Base-by-base conservation (phyloP, 2,888 invertebrate genomes). In the Hoplodrina ambigua region DNA sequence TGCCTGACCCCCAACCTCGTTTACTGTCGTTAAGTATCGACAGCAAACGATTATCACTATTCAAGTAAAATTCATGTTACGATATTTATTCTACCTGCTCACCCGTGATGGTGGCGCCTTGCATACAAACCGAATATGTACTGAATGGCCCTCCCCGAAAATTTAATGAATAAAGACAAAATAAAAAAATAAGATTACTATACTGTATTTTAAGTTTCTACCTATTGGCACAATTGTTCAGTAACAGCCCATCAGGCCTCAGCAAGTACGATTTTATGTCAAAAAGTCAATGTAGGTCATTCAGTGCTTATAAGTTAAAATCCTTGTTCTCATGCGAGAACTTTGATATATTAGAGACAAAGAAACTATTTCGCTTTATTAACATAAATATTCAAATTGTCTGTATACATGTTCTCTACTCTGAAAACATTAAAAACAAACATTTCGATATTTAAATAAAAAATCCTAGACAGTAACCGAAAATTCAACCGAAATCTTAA, bases 61-160 rank as follows among this genome's bases (percentile, higher is more conserved):
- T 44, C 44, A 44, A 15, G 44, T 44, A 4, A 44, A 5, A 3
- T 11, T 8, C 44, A 44, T 8, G 4, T 44, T 15, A 44, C 44
- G 11, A 15, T 15, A 10, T 44, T n/a, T n/a, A 44, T 15, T 15
- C 3, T 15, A 44, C 49, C 49, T 6, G 20, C n/a, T 30, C 30
- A 37, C 37, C n/a, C 4, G 11, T 41, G 25, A 59, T 49, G 46
- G 19, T 63, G 73, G 73, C 33, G 46, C 20, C 59, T 52, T 20
- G 52, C 10, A 44, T 17, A 41, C 17, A 6, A 49, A 17, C 30
- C 15, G 8, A 4, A 30, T 20, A 8, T 44, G n/a, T 57, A 54
- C 25, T 25, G 55, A 57, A 52, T 10, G 33, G 52, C 46, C 6
- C n/a, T 2, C 30, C 15, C 20, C 1, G 0, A 1, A 4, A 13